Base-by-base conservation (phyloP, 2,888 invertebrate genomes). In the Drosophila paranaensis region DNA sequence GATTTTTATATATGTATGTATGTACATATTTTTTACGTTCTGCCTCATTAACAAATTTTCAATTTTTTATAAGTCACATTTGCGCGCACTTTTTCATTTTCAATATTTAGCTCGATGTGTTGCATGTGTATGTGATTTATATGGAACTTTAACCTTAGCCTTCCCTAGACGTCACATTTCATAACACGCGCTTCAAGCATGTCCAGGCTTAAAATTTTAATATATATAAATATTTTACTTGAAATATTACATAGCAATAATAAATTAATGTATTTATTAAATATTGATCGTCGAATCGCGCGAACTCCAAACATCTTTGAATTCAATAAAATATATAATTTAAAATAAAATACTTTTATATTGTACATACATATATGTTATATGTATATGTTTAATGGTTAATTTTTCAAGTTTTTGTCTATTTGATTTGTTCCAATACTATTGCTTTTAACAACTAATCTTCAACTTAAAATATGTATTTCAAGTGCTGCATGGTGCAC, bases 51-150 rank as follows among this genome's bases (percentile, higher is more conserved):
- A 79, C 58, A 67, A 75, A 75, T 75, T 80, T 83, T 63, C 46
- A 80, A 80, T 70, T 84, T 76, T 60, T 64, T 42, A 69, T 60
- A 63, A 37, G 37, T 43, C 42, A 51, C 54, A 57, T 53, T 40
- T 43, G 33, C 40, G 25, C 39, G 25, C 42, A 51, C 39, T 42
- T 65, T 42, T 58, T 30, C 30, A 75, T 74, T 70, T 82, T 79
- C 73, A 71, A 71, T 75, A 80, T 35, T 48, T 42, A 61, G 68
- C 63, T 77, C 51, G 60, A 6, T 46, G 54, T 53, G 69, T 60
- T 88, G 81, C 82, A 80, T 89, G 88, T 85, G 89, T 58, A 72
- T 51, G 66, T 82, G 76, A 71, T 88, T 75, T 89, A 79, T 74
- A 54, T 62, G 61, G 66, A 85, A 80, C 89, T 89, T 88, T 85